A percentile compares a stretch with the other conserved stretches of the same genome.
Evolutionary conservation across 35 echinoderm and acorn worm genomes (phyloP).

Genomic region (Nesometra sesokonis): DNA sequence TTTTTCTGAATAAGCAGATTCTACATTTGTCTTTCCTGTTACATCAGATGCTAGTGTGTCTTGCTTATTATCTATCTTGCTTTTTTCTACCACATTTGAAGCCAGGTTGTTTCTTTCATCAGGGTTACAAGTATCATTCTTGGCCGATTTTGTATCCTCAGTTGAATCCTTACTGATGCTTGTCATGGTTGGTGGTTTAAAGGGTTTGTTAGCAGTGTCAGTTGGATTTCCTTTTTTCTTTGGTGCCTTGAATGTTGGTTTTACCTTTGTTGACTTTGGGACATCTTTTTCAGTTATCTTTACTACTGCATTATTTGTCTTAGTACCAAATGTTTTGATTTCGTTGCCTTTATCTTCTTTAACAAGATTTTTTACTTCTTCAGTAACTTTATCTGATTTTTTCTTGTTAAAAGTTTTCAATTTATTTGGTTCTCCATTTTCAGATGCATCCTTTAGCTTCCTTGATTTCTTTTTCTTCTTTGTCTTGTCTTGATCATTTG

Average conservation of each 20-base stretch:
- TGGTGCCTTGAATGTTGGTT: background rate
- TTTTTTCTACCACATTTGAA: no score
- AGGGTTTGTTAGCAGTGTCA: background rate
- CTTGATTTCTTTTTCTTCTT: background rate
- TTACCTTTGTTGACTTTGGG: background rate
- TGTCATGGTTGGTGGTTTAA: background rate
- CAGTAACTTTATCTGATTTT: background rate
- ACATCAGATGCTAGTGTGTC: no score
- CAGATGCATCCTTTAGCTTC: background rate
- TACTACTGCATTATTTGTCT: background rate
- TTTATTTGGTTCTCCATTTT: background rate
- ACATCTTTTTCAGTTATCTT: background rate
- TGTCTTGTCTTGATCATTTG: background rate
- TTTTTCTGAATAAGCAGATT: no score
- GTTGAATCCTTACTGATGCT: background rate
- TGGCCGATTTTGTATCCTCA: no score
- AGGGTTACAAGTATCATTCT: no score
- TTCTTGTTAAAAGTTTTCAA: background rate
- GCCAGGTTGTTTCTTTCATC: no score
- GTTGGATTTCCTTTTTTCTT: background rate
- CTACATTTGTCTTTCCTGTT: no score
- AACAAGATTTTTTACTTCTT: background rate
- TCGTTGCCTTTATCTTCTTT: background rate
- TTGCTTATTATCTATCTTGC: no score
- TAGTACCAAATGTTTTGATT: no score